Evolutionary conservation across 1,140 invertebrate species (phyloP), one percentile per base, ranked within the genome.

Genomic region (Caligus rogercresseyi): DNA sequence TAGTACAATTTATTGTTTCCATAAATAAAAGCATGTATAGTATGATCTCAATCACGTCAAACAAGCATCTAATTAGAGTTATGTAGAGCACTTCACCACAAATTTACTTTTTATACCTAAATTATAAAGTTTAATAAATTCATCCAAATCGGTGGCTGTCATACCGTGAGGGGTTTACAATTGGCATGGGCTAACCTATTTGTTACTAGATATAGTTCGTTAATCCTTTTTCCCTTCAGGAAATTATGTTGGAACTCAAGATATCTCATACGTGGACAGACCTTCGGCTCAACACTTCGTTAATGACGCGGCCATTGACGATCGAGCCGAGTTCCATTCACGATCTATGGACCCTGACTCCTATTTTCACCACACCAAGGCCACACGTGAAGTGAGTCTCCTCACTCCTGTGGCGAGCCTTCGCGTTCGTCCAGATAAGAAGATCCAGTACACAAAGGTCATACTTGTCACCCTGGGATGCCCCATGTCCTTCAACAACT

Each of bases 301-400:
- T n/a, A 18, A 19, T 26, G 7, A 43, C 16, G 26, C 21, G 25
- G 16, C 57, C 57, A 1, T 19, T 60, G 24, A 31, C 25, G 16
- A 16, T 60, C 13, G 57, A 26, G 3, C 57, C 57, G 16, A 25
- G n/a, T 14, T 20, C 57, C 2, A 43, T 60, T 3, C 16, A 21
- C 18, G 57, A 60, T 11, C 51, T 60, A 14, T 60, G 57, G 57
- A 19, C 26, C 4, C 57, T 14, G 57, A 60, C 57, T 26, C 24
- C 4, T 60, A 26, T 60, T 60, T 60, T 20, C 57, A 60, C 15
- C 57, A 60, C 57, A 31, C 24, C 18, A 60, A 60, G 25, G 57
- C 21, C 21, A 15, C 57, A 1, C 25, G 43, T 18, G 26, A 21
- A 25, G 57, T 60, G 2, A 60, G 43, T n/a, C 3, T 60, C 11